A percentile compares a stretch with the other conserved stretches of the same genome.
phyloP scores from a whole-genome alignment of 1,140 invertebrate genomes.

The Monochamus saltuarius region DNA sequence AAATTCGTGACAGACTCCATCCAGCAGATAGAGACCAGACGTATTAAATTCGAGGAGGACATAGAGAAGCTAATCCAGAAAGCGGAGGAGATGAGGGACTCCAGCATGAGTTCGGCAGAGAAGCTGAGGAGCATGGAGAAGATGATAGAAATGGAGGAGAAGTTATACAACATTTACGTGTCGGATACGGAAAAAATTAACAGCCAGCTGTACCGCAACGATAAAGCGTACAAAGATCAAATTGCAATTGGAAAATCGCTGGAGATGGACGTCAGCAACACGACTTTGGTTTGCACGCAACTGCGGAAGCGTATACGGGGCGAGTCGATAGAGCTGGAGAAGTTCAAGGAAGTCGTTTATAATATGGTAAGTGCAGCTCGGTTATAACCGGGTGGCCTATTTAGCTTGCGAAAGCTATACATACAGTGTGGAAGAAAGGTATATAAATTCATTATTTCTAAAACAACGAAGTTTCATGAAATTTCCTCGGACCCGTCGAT shows the following conservation, averaged over 20 bases:
- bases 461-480: no score
- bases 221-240: conserved; percentile 35
- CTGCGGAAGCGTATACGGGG: conserved; percentile 36
- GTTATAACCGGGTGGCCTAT: no score
- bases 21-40: conserved; percentile 29
- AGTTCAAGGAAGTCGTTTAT: conserved; percentile 51
- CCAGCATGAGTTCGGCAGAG: conserved; percentile 32
- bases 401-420: no score
- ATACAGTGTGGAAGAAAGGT: no score
- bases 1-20: conserved; percentile 32
- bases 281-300: conserved; percentile 29
- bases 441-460: no score
- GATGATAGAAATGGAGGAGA: conserved; percentile 38
- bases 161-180: conserved; percentile 30
- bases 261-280: conserved; percentile 37
- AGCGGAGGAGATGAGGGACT: conserved; percentile 32
- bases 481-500: no score
- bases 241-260: conserved; percentile 30
- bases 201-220: conserved; percentile 33
- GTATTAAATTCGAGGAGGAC: conserved; percentile 30
- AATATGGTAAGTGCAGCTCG: conserved; percentile 41
- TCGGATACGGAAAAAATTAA: conserved; percentile 39
- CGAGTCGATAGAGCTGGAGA: conserved; percentile 45
- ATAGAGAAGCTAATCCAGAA: conserved; percentile 30
- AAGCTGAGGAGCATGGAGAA: conserved; percentile 37